phyloP scores from a whole-genome alignment of 2,797 vertebrate genomes.

The Tarsius wallacei region DNA sequence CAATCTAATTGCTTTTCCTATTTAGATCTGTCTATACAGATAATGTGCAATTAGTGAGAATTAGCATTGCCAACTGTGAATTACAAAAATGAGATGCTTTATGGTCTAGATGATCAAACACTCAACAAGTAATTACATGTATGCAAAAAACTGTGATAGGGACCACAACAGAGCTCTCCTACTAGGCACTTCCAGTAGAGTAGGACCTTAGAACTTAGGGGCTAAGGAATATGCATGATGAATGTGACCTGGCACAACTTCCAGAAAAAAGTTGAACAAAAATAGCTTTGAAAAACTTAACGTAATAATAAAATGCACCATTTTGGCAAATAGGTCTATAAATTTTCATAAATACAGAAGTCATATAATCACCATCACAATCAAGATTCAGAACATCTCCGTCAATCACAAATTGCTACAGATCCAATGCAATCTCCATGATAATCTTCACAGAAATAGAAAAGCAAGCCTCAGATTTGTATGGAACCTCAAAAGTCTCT shows the following conservation, averaged over 20 bases:
- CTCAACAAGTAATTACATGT: neutral
- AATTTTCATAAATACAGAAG: neutral
- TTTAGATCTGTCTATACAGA: conserved; percentile 52
- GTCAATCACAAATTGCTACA: neutral
- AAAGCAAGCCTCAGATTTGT: too few relatives aligned
- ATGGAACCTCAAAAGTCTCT: too few relatives aligned
- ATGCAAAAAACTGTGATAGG: neutral
- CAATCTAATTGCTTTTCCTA: conserved; percentile 38
- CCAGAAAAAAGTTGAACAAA: neutral
- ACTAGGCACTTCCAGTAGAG: neutral
- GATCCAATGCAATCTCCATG: too few relatives aligned
- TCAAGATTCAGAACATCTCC: neutral
- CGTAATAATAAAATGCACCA: neutral
- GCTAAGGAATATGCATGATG: neutral
- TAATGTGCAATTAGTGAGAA: conserved; percentile 66
- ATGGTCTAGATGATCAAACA: neutral
- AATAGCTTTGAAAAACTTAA: neutral
- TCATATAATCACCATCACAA: neutral
- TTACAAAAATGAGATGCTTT: conserved; percentile 48
- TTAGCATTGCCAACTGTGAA: conserved; percentile 18
- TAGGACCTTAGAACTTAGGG: neutral
- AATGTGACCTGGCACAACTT: neutral
- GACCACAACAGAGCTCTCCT: neutral
- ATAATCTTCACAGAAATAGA: too few relatives aligned
- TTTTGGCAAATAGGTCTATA: neutral